Evolutionary conservation across 1,140 invertebrate genomes (phyloP).

Genomic region (Leguminivora glycinivorella): DNA sequence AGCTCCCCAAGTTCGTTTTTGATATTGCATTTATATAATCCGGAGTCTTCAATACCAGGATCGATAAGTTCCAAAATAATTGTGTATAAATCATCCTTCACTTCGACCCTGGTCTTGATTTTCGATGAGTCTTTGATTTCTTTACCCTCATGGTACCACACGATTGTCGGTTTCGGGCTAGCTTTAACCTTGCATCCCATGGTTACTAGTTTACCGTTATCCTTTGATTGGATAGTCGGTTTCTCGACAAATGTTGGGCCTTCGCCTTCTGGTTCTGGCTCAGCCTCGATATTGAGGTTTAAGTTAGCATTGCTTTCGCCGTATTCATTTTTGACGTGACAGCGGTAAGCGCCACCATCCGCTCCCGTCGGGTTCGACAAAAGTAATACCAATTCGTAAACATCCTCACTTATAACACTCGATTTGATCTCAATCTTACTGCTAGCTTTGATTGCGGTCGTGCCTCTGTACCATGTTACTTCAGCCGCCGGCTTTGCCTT

Average conservation of each 20-base stretch:
- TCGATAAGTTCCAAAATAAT: slow-evolving; percentile 95
- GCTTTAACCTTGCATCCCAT: slow-evolving; percentile 98
- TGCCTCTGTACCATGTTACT: slow-evolving; percentile 94
- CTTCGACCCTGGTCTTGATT: slow-evolving; percentile 88
- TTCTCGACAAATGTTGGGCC: slow-evolving; percentile 99
- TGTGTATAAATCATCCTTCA: slow-evolving; percentile 92
- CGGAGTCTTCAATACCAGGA: slow-evolving; percentile 96
- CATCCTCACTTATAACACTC: slow-evolving; percentile 87
- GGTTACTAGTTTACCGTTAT: slow-evolving; percentile 97
- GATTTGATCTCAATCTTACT: slow-evolving; percentile 92
- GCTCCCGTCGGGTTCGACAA: slow-evolving; percentile 93
- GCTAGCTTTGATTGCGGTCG: slow-evolving; percentile 90
- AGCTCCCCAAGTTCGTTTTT: slow-evolving; percentile 97
- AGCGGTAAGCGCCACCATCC: slow-evolving; percentile 98
- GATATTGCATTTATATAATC: slow-evolving; percentile 98
- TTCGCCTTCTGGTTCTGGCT: slow-evolving; percentile 93
- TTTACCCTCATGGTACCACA: slow-evolving; percentile 94
- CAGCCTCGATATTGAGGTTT: slow-evolving; percentile 98
- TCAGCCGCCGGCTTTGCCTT: slow-evolving; percentile 94
- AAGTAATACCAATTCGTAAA: slow-evolving; percentile 91
- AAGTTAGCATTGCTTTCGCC: slow-evolving; percentile 99
- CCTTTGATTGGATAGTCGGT: slow-evolving; percentile 94
- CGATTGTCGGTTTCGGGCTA: slow-evolving; percentile 94
- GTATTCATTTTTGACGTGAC: slow-evolving; percentile 97
- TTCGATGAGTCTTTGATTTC: slow-evolving; percentile 89